A percentile compares a stretch with the other conserved stretches of the same genome.
phyloP scores from a whole-genome alignment of 2,888 invertebrate genomes.

The Reticulitermes lucifugus region DNA sequence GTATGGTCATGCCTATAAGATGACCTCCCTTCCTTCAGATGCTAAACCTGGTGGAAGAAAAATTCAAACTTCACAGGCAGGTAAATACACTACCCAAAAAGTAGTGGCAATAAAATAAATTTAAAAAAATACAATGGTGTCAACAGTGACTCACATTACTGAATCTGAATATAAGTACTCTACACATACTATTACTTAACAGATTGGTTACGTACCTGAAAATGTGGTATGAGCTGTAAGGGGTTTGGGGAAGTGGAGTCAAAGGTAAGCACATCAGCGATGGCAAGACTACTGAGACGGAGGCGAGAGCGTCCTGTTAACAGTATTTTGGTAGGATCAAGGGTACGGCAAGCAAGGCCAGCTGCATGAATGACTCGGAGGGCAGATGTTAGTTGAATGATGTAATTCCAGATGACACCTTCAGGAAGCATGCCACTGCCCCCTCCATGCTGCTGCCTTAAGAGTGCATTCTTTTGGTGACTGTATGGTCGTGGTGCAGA shows the following conservation, averaged over 20 bases:
- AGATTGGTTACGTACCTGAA: constrained; percentile 65
- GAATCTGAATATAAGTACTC: too few species aligned
- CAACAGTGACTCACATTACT: too few species aligned
- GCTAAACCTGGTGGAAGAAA: too few species aligned
- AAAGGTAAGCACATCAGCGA: constrained; percentile 83
- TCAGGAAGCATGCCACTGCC: constrained; percentile 78
- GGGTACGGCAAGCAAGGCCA: constrained; percentile 81
- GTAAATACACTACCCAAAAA: too few species aligned
- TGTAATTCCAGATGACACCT: constrained; percentile 92
- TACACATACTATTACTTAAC: neutral
- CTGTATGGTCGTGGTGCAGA: constrained; percentile 83
- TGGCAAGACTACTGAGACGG: constrained; percentile 83
- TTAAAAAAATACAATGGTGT: too few species aligned
- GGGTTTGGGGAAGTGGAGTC: constrained; percentile 78
- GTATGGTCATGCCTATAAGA: too few species aligned
- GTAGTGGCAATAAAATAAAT: too few species aligned
- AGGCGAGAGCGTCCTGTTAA: constrained; percentile 79
- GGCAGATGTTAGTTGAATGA: constrained; percentile 95
- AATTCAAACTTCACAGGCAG: too few species aligned
- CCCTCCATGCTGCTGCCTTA: constrained; percentile 71
- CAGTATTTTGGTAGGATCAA: constrained; percentile 94
- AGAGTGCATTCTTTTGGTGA: constrained; percentile 84
- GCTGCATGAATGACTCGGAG: constrained; percentile 89
- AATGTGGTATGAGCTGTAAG: constrained; percentile 75
- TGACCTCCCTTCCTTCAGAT: too few species aligned